phyloP scores from a whole-genome alignment of 2,888 invertebrate species.

The Eubasilissa splendida region DNA sequence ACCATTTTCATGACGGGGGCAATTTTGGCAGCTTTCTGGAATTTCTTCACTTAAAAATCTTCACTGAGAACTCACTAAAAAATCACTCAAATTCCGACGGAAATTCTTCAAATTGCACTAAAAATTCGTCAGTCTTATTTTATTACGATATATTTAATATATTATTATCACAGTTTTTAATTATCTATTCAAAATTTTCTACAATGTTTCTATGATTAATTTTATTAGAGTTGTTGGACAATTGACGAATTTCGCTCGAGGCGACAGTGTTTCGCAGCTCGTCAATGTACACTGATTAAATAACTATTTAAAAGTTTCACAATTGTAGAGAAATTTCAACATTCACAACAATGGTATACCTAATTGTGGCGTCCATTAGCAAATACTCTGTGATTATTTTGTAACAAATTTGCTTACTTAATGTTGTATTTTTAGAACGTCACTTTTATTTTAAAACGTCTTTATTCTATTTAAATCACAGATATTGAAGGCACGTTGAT shows the following conservation, averaged over 20 bases:
- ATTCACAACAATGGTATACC: neutral
- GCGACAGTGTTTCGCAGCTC: neutral
- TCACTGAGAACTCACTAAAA: neutral
- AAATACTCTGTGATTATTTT: neutral
- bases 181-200: too few species aligned
- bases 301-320: slow-evolving; percentile 1
- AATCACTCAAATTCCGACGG: neutral
- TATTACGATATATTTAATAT: neutral
- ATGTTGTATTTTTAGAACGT: neutral
- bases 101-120: neutral
- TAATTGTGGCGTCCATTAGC: slow-evolving; percentile 1
- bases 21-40: slow-evolving; percentile 34
- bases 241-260: neutral
- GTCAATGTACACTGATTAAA: neutral
- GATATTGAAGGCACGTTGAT: slow-evolving; percentile 28
- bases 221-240: neutral
- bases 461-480: slow-evolving; percentile 13
- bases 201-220: neutral
- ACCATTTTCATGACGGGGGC: slow-evolving; percentile 47
- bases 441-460: slow-evolving; percentile 13
- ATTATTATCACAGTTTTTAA: slow-evolving; percentile 18
- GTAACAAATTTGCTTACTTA: neutral
- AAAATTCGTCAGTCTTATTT: slow-evolving; percentile 17
- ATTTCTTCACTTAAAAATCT: neutral
- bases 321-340: slow-evolving; percentile 14